phyloP scores from a whole-genome alignment of 53 echinoderm and acorn worm genomes.

The Stichopus horrens region DNA sequence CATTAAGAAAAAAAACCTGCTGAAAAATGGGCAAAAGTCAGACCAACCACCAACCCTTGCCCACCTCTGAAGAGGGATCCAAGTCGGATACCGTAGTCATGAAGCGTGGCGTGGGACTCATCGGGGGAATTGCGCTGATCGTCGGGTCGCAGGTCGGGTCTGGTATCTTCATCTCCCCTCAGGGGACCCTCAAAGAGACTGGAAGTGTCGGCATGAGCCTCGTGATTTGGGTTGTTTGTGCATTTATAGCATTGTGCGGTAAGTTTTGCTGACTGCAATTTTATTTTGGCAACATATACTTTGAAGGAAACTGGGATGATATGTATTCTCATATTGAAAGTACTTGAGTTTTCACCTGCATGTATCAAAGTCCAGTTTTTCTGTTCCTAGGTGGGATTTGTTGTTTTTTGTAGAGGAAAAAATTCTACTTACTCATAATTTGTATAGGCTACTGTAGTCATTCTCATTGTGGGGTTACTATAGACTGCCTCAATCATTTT shows the following conservation, averaged over 20 bases:
- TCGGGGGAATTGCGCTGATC: conserved; percentile 85
- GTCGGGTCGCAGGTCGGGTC: conserved; percentile 92
- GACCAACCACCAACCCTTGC: not conserved
- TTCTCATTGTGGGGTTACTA: too few species aligned
- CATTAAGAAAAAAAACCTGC: not conserved
- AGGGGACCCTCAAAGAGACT: conserved; percentile 85
- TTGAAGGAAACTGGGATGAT: too few species aligned
- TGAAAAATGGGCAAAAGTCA: not conserved
- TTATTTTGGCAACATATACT: too few species aligned
- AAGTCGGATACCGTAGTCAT: not conserved
- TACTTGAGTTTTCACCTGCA: too few species aligned
- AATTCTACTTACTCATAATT: too few species aligned
- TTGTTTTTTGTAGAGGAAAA: too few species aligned
- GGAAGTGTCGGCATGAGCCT: conserved; percentile 99
- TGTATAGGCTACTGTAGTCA: too few species aligned
- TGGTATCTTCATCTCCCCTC: conserved; percentile 92
- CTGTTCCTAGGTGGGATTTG: too few species aligned
- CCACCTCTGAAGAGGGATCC: not conserved
- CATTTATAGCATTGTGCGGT: conserved; percentile 79
- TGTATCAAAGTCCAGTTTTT: too few species aligned
- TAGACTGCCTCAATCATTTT: too few species aligned
- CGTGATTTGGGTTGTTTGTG: conserved; percentile 84
- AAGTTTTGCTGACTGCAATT: conserved; percentile 30
- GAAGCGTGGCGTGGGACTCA: conserved; percentile 63
- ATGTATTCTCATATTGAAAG: too few species aligned